Evolutionary conservation across 2,113 vertebrate species (phyloP).

Genomic region (Bagarius yarrelli): DNA sequence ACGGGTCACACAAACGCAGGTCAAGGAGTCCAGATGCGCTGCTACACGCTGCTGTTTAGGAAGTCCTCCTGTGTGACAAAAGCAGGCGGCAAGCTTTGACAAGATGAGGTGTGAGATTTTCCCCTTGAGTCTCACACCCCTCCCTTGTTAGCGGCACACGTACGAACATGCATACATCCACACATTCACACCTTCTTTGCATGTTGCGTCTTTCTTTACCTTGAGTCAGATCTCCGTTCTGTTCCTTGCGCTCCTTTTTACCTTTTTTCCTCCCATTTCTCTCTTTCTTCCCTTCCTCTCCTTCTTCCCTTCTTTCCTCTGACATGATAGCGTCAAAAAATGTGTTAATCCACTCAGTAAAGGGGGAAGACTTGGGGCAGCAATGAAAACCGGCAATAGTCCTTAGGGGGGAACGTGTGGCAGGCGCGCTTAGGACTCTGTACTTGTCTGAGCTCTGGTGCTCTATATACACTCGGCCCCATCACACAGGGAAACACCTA

Average conservation of each 20-base stretch:
- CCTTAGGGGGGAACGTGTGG: constrained; percentile 66
- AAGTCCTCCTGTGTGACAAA: constrained; percentile 64
- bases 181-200: constrained; percentile 33
- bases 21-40: constrained; percentile 60
- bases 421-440: constrained; percentile 69
- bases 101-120: constrained; percentile 59
- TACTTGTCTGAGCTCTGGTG: constrained; percentile 67
- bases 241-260: constrained; percentile 63
- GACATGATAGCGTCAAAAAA: constrained; percentile 69
- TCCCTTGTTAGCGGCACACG: constrained; percentile 19
- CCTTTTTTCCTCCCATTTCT: constrained; percentile 68
- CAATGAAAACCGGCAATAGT: constrained; percentile 58
- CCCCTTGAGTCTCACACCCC: constrained; percentile 42
- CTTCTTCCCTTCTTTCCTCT: constrained; percentile 55
- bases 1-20: constrained; percentile 35
- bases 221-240: constrained; percentile 53
- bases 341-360: constrained; percentile 68
- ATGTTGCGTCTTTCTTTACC: constrained; percentile 65
- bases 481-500: constrained; percentile 75
- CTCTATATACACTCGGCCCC: constrained; percentile 76
- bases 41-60: constrained; percentile 55
- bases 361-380: constrained; percentile 37
- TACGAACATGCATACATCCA: constrained; percentile 2
- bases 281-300: constrained; percentile 60
- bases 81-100: constrained; percentile 64